phyloP scores from a whole-genome alignment of 2,113 vertebrate genomes.

The Galbula dea region DNA sequence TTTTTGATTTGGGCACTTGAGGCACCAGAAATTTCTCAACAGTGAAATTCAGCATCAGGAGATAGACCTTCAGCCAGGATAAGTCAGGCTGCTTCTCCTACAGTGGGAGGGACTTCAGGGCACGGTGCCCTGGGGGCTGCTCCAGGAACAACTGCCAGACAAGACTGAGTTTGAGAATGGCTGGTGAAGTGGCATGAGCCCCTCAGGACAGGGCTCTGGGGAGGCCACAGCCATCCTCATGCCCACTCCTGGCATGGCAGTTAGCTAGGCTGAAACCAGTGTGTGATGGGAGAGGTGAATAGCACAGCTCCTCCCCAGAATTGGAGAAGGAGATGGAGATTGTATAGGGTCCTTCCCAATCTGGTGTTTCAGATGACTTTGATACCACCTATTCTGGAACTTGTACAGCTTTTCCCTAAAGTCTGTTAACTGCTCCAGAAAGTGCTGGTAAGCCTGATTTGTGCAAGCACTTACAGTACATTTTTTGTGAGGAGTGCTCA shows the following conservation, averaged over 20 bases:
- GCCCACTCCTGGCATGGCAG: rapidly evolving
- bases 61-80: background rate
- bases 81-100: background rate
- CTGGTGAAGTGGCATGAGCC: background rate
- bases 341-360: background rate
- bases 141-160: background rate
- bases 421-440: background rate
- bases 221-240: background rate
- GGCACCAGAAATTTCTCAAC: background rate
- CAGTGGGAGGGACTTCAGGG: background rate
- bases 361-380: background rate
- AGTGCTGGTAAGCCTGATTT: background rate
- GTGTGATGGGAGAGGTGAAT: background rate
- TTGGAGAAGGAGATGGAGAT: background rate
- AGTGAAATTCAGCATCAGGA: background rate
- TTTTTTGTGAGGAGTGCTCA: background rate
- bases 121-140: background rate
- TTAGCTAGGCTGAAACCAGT: background rate
- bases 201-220: background rate
- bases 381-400: background rate
- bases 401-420: background rate
- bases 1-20: background rate
- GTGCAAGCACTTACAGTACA: background rate
- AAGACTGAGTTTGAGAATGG: background rate
- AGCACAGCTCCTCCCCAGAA: background rate